phyloP scores from a whole-genome alignment of 2,113 vertebrate species.

The Condylura cristata region DNA sequence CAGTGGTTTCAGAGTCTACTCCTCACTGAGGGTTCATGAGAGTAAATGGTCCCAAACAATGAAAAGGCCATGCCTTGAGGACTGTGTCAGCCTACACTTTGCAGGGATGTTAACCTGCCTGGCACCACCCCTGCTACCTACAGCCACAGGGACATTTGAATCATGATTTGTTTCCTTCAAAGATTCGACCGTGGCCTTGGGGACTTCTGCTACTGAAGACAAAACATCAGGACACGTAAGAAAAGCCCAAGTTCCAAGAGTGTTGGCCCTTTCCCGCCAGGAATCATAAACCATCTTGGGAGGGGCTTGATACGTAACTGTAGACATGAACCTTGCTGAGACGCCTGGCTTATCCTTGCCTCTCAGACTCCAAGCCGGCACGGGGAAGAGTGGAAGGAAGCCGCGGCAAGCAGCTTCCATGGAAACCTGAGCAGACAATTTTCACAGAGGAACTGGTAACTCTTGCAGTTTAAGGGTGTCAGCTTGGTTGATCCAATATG shows the following conservation, averaged over 20 bases:
- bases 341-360: not conserved
- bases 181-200: not conserved
- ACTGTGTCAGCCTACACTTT: slow-evolving; percentile 46
- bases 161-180: slow-evolving; percentile 23
- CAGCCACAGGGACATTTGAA: slow-evolving; percentile 45
- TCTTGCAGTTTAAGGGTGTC: not conserved
- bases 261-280: not conserved
- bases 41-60: slow-evolving; percentile 44
- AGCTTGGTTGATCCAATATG: not conserved
- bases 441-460: not conserved
- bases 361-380: not conserved
- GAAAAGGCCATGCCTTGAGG: not conserved
- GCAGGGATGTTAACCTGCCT: not conserved
- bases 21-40: slow-evolving; percentile 4
- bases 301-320: not conserved
- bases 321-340: not conserved
- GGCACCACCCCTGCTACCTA: not conserved
- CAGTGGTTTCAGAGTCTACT: slow-evolving; percentile 48
- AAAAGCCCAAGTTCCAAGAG: not conserved
- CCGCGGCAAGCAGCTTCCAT: not conserved
- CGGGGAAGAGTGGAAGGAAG: not conserved
- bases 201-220: slow-evolving; percentile 22
- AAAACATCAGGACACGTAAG: not conserved
- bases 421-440: not conserved
- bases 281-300: not conserved